A percentile compares a stretch with the other conserved stretches of the same genome.
Conservation (phyloP, 1,140 invertebrate species). For the Euwallacea similis region DNA sequence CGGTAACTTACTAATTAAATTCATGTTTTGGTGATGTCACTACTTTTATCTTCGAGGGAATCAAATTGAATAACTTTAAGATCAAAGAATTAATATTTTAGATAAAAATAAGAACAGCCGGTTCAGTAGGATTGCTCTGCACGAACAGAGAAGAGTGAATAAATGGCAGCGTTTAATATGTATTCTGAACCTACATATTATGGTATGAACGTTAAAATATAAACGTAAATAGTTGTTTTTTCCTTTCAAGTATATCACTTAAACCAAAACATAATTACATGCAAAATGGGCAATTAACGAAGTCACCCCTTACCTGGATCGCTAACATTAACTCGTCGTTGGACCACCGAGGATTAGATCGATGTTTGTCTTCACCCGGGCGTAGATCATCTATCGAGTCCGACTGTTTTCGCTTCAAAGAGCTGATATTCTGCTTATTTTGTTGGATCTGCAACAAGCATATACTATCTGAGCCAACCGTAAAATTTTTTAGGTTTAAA, state of each 20-base stretch:
- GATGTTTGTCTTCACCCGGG: constrained; percentile 54
- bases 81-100: too few relatives aligned
- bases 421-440: constrained; percentile 90
- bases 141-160: too few relatives aligned
- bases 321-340: constrained; percentile 90
- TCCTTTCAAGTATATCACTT: not conserved
- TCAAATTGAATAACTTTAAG: too few relatives aligned
- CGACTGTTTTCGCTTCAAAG: constrained; percentile 75
- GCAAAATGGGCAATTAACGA: not conserved
- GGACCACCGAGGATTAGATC: constrained; percentile 71
- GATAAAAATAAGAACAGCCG: too few relatives aligned
- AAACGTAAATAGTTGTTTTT: not conserved
- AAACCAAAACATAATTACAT: not conserved
- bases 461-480: too few relatives aligned
- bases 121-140: too few relatives aligned
- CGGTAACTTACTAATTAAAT: too few relatives aligned
- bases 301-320: constrained; percentile 63
- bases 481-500: not conserved
- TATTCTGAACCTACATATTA: too few relatives aligned
- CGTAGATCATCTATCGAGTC: constrained; percentile 75
- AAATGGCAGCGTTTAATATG: too few relatives aligned
- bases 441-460: constrained; percentile 78
- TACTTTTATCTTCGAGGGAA: too few relatives aligned
- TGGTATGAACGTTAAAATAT: too few relatives aligned
- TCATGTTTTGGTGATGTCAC: too few relatives aligned